A percentile compares a stretch with the other conserved stretches of the same genome.
Evolutionary conservation across 2,113 vertebrate genomes (phyloP).

Genomic region (Fregata magnificens): DNA sequence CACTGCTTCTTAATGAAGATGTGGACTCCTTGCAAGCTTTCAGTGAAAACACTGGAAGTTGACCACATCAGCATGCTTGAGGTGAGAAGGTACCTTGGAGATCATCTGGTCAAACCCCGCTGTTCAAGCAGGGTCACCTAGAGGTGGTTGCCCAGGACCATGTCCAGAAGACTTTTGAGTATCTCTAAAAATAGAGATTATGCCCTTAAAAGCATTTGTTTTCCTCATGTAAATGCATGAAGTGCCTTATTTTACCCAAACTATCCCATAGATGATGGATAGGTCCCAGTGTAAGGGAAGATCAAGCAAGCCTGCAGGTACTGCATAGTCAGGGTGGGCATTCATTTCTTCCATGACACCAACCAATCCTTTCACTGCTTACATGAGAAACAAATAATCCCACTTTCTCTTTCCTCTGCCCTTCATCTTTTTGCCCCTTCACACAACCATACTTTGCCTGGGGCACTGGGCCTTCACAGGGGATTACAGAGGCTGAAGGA

Average conservation of each 20-base stretch:
- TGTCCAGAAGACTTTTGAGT: not conserved
- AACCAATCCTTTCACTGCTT: not conserved
- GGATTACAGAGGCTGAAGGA: rapidly evolving
- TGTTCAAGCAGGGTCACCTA: not conserved
- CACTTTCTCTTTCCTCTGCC: not conserved
- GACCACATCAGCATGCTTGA: not conserved
- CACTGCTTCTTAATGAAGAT: not conserved
- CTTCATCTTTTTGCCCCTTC: not conserved
- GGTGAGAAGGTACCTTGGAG: not conserved
- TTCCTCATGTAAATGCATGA: not conserved
- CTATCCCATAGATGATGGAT: rapidly evolving
- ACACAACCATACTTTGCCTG: not conserved
- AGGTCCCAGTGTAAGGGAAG: not conserved
- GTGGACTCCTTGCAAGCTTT: not conserved
- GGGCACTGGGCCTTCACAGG: too few relatives aligned
- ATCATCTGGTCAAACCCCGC: not conserved
- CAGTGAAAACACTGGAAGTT: not conserved
- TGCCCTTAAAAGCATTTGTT: not conserved
- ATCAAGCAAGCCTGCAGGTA: not conserved
- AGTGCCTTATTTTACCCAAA: not conserved
- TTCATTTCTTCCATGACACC: not conserved
- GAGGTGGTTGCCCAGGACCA: not conserved
- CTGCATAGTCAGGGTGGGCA: too few relatives aligned
- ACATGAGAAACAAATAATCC: not conserved
- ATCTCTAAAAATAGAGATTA: not conserved